Conservation (phyloP, 2,888 invertebrate genomes). For the Parasteatoda lunata region DNA sequence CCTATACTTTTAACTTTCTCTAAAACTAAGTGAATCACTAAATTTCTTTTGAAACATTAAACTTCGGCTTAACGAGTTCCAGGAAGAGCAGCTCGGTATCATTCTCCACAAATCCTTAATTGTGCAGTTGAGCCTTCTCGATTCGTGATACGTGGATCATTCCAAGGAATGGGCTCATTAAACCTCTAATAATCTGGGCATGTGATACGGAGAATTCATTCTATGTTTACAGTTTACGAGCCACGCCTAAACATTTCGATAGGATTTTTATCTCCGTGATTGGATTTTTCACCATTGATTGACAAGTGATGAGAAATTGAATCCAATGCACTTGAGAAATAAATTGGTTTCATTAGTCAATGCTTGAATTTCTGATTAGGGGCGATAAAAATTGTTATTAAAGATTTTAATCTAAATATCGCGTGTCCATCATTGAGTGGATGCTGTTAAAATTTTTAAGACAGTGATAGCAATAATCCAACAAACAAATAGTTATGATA, state of each 20-base stretch:
- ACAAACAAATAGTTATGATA: too few species aligned
- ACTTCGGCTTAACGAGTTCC: background rate
- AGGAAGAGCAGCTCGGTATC: background rate
- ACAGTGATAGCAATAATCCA: too few species aligned
- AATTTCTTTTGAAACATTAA: background rate
- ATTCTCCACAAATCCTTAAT: background rate
- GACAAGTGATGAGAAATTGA: background rate
- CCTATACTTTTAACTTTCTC: too few species aligned
- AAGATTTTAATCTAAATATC: background rate
- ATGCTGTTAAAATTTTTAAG: too few species aligned
- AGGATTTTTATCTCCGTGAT: constrained; percentile 21
- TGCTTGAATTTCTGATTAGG: background rate
- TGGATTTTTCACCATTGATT: constrained; percentile 18
- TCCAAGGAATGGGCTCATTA: background rate
- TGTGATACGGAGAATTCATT: background rate
- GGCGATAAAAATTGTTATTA: background rate
- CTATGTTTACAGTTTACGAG: constrained; percentile 51
- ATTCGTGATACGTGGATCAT: background rate
- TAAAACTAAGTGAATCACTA: background rate
- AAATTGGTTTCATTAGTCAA: constrained; percentile 3
- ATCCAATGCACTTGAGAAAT: background rate
- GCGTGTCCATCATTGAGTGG: too few species aligned
- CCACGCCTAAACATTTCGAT: constrained; percentile 39
- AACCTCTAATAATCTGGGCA: background rate
- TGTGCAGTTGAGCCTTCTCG: background rate